A percentile compares a stretch with the other conserved stretches of the same genome.
Conservation (phyloP, 2,888 invertebrate genomes). For the Diloba caeruleocephala region DNA sequence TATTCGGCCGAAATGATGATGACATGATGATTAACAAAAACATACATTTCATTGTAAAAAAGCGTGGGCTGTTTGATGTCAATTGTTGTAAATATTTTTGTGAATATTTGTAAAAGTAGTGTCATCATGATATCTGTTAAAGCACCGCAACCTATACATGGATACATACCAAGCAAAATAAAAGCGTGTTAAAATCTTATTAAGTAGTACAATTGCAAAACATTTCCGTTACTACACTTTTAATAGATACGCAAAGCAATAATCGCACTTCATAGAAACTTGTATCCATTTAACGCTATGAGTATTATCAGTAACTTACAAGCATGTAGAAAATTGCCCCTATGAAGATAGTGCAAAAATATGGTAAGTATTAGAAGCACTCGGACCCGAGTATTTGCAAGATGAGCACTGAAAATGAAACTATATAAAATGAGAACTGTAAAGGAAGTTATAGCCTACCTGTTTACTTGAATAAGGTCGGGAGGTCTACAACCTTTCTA, state of each 20-base stretch:
- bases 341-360: conserved; percentile 45
- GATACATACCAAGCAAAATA: no score
- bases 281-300: conserved; percentile 19
- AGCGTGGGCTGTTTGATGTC: no score
- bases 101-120: no score
- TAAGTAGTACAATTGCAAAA: no score
- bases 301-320: conserved; percentile 38
- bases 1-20: no score
- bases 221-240: not conserved
- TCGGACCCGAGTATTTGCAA: conserved; percentile 29
- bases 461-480: conserved; percentile 17
- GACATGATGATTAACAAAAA: no score
- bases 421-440: no score
- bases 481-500: conserved; percentile 14
- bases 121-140: no score
- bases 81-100: no score
- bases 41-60: no score
- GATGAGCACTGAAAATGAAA: conserved; percentile 26
- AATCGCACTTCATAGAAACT: not conserved
- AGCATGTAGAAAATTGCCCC: conserved; percentile 15
- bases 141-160: no score
- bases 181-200: no score
- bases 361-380: conserved; percentile 48
- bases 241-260: not conserved
- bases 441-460: conserved; percentile 19